These are phyloP conservation scores for Setipinna tenuifilis DNA, from an alignment of 2,797 vertebrate genomes.

Conservation along the genomic window DNA sequence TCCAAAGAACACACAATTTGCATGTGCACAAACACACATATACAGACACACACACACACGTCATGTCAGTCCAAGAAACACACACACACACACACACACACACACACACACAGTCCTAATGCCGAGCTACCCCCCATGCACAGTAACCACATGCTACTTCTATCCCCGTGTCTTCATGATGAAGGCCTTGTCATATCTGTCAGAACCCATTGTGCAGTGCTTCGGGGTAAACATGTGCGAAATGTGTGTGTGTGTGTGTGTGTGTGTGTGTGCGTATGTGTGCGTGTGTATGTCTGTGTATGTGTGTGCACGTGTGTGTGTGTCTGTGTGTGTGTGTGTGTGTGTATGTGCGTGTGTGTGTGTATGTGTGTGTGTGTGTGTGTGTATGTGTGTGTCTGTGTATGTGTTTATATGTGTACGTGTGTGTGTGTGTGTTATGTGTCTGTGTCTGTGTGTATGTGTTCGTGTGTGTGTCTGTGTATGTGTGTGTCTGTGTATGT, in stretches of 20 bases:
- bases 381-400: no score
- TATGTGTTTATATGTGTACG: no score
- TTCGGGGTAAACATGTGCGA: conserved; percentile 15
- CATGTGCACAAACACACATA: neutral
- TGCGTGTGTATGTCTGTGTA: neutral
- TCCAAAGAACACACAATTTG: neutral
- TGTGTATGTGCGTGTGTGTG: neutral
- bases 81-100: neutral
- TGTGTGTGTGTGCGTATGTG: conserved; percentile 11
- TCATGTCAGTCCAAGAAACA: no score
- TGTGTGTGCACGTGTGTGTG: neutral
- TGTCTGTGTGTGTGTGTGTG: neutral
- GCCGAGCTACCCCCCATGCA: conserved; percentile 15
- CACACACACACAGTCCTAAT: neutral
- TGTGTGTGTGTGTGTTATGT: neutral
- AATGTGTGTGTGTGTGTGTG: neutral
- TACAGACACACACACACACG: neutral
- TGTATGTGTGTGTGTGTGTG: no score
- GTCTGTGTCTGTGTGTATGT: neutral
- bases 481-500: neutral
- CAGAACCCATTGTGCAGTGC: conserved; percentile 33
- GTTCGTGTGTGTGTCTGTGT: neutral
- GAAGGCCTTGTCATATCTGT: conserved; percentile 51
- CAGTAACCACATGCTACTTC: neutral
- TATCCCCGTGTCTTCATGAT: conserved; percentile 40